Conservation (phyloP, 2,888 invertebrate species). For the Andrena hattorfiana region DNA sequence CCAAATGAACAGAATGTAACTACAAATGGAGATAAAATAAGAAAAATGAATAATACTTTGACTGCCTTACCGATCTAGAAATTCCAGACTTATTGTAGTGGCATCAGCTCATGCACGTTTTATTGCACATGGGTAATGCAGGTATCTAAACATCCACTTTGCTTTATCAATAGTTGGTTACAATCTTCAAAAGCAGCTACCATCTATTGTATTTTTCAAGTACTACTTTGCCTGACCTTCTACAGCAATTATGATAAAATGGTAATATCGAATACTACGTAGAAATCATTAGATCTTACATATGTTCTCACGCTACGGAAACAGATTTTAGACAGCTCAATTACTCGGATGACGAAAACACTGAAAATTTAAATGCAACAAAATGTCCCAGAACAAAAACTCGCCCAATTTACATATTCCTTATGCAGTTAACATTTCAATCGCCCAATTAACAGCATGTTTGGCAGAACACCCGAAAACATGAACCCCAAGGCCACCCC, state of each 20-base stretch:
- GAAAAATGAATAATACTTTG: no score
- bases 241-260: not conserved
- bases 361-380: not conserved
- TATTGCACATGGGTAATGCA: no score
- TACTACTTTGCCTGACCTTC: not conserved
- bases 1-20: no score
- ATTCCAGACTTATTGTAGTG: no score
- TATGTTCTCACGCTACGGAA: not conserved
- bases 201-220: not conserved
- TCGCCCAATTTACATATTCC: constrained; percentile 8
- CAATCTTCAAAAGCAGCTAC: not conserved
- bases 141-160: not conserved
- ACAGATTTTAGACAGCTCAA: not conserved
- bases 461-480: not conserved
- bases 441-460: constrained; percentile 4
- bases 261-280: not conserved
- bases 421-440: constrained; percentile 32
- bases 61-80: no score
- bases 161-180: not conserved
- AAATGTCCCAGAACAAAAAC: constrained; percentile 9
- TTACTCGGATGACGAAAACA: not conserved
- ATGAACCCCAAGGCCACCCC: constrained; percentile 4
- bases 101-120: no score
- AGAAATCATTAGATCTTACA: not conserved
- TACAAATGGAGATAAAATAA: no score